Percentiles rank a stretch among this genome's conserved stretches.
Evolutionary conservation across 2,888 invertebrate genomes (phyloP).

Genomic region (Eupithecia subfuscata): DNA sequence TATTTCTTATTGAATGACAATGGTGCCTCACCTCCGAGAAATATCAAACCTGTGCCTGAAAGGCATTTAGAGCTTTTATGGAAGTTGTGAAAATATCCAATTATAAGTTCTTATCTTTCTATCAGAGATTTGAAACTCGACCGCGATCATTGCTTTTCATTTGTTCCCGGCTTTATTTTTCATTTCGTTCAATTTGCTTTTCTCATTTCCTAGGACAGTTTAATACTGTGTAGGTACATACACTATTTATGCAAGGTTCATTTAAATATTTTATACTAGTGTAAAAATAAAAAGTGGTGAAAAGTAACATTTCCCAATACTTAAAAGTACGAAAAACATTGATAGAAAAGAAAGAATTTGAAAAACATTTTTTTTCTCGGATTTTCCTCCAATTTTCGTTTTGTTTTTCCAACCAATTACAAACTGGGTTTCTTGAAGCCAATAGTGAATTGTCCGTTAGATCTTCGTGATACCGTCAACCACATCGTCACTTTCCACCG

Average conservation of each 20-base stretch:
- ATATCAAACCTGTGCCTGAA: neutral
- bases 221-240: neutral
- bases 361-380: too few species aligned
- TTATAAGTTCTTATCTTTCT: constrained; percentile 9
- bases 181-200: constrained; percentile 2
- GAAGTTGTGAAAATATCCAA: constrained; percentile 7
- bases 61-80: neutral
- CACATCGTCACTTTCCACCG: too few species aligned
- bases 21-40: neutral
- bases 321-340: constrained; percentile 13
- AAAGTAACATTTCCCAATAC: neutral
- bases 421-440: too few species aligned
- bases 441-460: too few species aligned
- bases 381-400: too few species aligned
- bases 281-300: neutral
- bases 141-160: neutral
- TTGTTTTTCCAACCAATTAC: too few species aligned
- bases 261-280: neutral
- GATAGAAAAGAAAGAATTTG: too few species aligned
- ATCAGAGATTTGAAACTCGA: neutral
- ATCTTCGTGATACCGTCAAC: too few species aligned
- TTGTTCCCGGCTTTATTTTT: constrained; percentile 9
- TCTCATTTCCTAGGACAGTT: neutral
- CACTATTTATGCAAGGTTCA: neutral
- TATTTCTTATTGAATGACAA: neutral